Evolutionary conservation across 2,797 vertebrate genomes (phyloP).

Genomic region (Arctocebus calabarensis): DNA sequence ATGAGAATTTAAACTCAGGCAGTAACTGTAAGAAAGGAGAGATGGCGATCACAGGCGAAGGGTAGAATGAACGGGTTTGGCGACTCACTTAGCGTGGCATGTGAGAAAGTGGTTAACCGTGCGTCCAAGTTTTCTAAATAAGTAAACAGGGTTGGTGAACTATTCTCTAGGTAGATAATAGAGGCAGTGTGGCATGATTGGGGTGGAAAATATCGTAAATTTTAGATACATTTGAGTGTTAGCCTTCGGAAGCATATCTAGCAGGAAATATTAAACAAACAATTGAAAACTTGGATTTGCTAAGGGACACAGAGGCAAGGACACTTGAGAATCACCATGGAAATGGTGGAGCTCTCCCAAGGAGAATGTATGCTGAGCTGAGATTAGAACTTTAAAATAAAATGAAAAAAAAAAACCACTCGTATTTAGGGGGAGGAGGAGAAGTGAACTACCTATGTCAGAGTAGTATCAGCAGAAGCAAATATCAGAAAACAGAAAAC

Average conservation of each 20-base stretch:
- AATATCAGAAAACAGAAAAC: background rate
- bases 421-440: background rate
- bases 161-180: background rate
- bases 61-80: background rate
- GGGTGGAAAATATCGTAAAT: background rate
- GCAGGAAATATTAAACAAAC: background rate
- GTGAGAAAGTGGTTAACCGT: background rate
- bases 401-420: background rate
- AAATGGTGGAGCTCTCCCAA: background rate
- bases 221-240: background rate
- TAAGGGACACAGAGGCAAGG: background rate
- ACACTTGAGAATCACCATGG: background rate
- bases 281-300: background rate
- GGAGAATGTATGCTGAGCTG: background rate
- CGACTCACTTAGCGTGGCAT: no score
- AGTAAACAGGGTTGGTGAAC: background rate
- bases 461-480: background rate
- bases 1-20: background rate
- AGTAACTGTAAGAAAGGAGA: background rate
- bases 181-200: background rate
- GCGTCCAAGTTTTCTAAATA: background rate
- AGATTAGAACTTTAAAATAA: conserved; percentile 38
- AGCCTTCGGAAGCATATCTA: background rate
- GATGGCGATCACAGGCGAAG: background rate
- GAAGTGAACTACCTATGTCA: background rate